Evolutionary conservation across 2,113 vertebrate species (phyloP).

Genomic region (Fulica atra): DNA sequence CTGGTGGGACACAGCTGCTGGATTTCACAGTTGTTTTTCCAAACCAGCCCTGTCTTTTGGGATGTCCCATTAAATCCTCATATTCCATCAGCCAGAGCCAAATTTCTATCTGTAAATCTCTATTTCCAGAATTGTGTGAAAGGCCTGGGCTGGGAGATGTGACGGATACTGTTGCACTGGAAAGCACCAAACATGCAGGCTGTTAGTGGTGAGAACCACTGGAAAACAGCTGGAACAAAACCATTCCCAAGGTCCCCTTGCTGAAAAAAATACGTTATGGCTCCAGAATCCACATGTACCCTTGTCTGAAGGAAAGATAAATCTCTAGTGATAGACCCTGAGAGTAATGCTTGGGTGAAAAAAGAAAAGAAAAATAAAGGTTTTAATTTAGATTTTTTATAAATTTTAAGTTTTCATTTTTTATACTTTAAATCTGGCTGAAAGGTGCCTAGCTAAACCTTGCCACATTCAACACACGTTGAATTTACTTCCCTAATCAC

Average conservation of each 20-base stretch:
- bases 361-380: not conserved
- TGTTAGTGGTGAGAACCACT: not conserved
- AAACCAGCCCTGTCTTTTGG: not conserved
- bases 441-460: not conserved
- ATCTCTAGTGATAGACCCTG: not conserved
- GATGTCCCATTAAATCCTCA: not conserved
- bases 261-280: not conserved
- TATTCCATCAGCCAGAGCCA: not conserved
- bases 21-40: conserved; percentile 22
- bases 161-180: not conserved
- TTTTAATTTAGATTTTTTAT: not conserved
- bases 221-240: not conserved
- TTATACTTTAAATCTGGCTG: not conserved
- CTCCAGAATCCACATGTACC: not conserved
- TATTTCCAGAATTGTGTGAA: not conserved
- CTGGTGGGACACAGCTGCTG: not conserved
- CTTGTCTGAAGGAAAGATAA: not conserved
- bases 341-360: not conserved
- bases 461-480: not conserved
- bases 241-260: not conserved
- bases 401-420: not conserved
- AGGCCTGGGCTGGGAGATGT: not conserved
- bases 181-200: not conserved
- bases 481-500: not conserved
- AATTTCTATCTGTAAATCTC: not conserved